phyloP scores from a whole-genome alignment of 2,888 invertebrate species.

The Teleogryllus oceanicus region DNA sequence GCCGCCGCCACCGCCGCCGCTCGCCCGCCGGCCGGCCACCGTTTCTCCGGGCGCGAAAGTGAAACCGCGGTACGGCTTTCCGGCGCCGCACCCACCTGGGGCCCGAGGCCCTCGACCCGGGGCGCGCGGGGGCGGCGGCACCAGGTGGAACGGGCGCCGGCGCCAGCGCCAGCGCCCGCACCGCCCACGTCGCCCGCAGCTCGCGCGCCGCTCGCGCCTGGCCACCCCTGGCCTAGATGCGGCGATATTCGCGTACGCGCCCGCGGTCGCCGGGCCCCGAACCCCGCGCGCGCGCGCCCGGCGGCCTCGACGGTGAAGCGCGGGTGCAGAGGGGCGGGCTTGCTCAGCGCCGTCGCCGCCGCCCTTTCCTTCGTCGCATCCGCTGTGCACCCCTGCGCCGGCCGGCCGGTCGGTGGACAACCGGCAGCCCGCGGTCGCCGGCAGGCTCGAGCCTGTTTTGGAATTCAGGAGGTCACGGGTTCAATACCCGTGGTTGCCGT shows the following conservation, averaged over 20 bases:
- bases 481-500: constrained; percentile 18
- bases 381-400: background rate
- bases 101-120: background rate
- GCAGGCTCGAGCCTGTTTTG: constrained; percentile 18
- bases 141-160: no score
- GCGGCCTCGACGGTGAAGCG: no score
- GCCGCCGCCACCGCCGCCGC: background rate
- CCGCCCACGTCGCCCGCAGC: no score
- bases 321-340: no score
- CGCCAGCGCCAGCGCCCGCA: no score
- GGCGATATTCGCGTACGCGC: no score
- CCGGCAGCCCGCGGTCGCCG: constrained; percentile 1
- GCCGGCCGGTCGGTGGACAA: constrained; percentile 8
- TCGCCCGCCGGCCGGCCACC: background rate
- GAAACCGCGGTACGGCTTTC: background rate
- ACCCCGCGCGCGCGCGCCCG: no score
- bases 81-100: background rate
- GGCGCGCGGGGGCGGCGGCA: background rate
- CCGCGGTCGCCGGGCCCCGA: no score
- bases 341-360: no score
- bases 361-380: background rate
- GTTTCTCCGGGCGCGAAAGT: background rate
- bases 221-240: no score
- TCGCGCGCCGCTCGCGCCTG: no score
- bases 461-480: constrained; percentile 18